Evolutionary conservation across 2,113 vertebrate species (phyloP).

Genomic region (Antennarius striatus): DNA sequence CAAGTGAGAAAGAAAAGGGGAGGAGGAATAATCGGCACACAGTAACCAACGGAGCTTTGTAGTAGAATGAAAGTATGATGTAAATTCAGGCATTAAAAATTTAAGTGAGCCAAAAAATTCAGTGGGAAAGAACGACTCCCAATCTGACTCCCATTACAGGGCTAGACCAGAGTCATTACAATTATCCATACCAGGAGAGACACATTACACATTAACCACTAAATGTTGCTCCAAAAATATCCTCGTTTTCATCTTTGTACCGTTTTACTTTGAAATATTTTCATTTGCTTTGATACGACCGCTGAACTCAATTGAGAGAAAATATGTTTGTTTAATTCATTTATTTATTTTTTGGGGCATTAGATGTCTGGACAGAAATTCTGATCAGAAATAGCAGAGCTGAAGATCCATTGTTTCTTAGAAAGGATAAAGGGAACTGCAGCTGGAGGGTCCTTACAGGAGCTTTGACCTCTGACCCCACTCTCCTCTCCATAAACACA

Average conservation of each 20-base stretch:
- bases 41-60: slow-evolving; percentile 21
- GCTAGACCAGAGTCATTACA: slow-evolving; percentile 16
- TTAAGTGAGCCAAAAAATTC: slow-evolving; percentile 19
- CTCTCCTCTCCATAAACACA: slow-evolving; percentile 26
- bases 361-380: slow-evolving; percentile 1
- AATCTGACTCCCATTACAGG: slow-evolving; percentile 28
- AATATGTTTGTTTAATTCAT: too few species aligned
- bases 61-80: slow-evolving; percentile 26
- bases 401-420: slow-evolving; percentile 7
- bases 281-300: slow-evolving; percentile 5
- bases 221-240: slow-evolving; percentile 17
- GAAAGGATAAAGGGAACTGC: slow-evolving; percentile 63
- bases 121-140: slow-evolving; percentile 16
- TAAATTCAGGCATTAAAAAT: slow-evolving; percentile 32
- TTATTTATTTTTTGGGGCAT: slow-evolving; percentile 7
- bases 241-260: slow-evolving; percentile 14
- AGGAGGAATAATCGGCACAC: slow-evolving; percentile 13
- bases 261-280: slow-evolving; percentile 1
- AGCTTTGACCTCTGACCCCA: slow-evolving; percentile 27
- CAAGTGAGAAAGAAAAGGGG: background rate
- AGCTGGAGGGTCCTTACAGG: slow-evolving; percentile 25
- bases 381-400: slow-evolving; percentile 14
- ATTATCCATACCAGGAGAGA: slow-evolving; percentile 33
- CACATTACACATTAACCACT: slow-evolving; percentile 29
- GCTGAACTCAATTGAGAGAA: background rate